phyloP scores from a whole-genome alignment of 64 coral and sea anemone species.

The Astreopora myriophthalma region DNA sequence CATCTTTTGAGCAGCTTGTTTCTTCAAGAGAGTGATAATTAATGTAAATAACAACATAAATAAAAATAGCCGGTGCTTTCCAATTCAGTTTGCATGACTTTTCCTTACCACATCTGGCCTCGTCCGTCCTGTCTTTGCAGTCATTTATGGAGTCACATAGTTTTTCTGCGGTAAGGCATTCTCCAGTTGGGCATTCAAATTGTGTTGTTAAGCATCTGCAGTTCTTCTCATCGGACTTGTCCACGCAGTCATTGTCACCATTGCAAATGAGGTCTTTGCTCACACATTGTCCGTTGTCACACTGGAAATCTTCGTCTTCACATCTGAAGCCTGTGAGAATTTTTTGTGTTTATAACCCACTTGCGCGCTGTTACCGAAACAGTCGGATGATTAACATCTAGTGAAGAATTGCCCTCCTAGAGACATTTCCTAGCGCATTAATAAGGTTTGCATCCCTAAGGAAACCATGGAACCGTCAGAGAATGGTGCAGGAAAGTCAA shows the following conservation, averaged over 20 bases:
- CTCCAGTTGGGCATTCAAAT: slow-evolving; percentile 50
- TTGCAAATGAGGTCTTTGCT: slow-evolving; percentile 55
- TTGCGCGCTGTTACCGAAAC: too few species aligned
- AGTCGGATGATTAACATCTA: too few species aligned
- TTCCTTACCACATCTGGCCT: slow-evolving; percentile 57
- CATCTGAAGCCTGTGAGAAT: slow-evolving; percentile 53
- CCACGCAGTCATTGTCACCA: slow-evolving; percentile 30
- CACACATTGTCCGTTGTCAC: slow-evolving; percentile 52
- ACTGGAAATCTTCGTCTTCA: slow-evolving; percentile 1
- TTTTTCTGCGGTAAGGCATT: background rate
- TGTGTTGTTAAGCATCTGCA: slow-evolving; percentile 35
- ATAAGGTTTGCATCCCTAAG: too few species aligned
- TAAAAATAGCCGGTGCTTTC: too few species aligned
- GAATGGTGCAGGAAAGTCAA: too few species aligned
- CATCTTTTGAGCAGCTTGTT: slow-evolving; percentile 17
- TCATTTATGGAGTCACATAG: slow-evolving; percentile 17
- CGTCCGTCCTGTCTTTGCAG: slow-evolving; percentile 47
- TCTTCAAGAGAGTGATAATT: too few species aligned
- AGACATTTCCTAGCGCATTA: too few species aligned
- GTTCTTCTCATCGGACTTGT: slow-evolving; percentile 45
- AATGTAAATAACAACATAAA: too few species aligned
- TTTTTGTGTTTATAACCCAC: too few species aligned
- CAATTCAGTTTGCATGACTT: too few species aligned
- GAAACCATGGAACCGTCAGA: too few species aligned
- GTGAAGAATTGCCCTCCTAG: too few species aligned